Percentiles rank a stretch among this genome's conserved stretches.
Conservation (phyloP, 1,140 invertebrate genomes). For the Heliconius melpomene region DNA sequence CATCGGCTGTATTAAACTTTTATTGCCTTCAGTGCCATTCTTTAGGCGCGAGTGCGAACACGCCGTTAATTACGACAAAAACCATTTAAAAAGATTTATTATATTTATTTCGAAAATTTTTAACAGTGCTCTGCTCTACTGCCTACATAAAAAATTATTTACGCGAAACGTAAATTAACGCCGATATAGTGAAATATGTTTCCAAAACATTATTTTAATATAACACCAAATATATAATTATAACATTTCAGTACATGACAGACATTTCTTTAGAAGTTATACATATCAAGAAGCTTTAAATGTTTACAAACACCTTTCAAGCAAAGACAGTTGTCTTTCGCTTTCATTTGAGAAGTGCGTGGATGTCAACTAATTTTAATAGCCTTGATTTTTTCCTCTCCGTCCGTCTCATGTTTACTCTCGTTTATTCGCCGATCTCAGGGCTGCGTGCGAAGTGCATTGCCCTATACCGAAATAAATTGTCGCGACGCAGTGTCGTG, state of each 20-base stretch:
- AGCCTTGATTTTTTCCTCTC: slow-evolving; percentile 53
- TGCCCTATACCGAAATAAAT: slow-evolving; percentile 79
- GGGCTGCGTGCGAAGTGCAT: slow-evolving; percentile 77
- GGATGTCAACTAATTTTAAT: slow-evolving; percentile 50
- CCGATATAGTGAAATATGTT: neutral
- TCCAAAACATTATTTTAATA: neutral
- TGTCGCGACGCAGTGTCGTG: slow-evolving; percentile 65
- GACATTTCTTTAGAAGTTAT: neutral
- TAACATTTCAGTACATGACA: neutral
- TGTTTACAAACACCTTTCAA: slow-evolving; percentile 8
- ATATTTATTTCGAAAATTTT: slow-evolving; percentile 44
- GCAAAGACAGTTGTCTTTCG: slow-evolving; percentile 7
- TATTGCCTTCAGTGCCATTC: slow-evolving; percentile 67
- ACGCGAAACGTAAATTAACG: slow-evolving; percentile 3
- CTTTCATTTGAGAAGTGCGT: slow-evolving; percentile 26
- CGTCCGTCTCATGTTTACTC: slow-evolving; percentile 57
- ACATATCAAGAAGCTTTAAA: neutral
- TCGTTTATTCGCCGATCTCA: slow-evolving; percentile 61
- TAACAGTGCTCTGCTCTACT: slow-evolving; percentile 14
- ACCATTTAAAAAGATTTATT: slow-evolving; percentile 73
- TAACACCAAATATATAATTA: neutral
- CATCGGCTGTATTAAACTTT: slow-evolving; percentile 69
- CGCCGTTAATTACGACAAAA: slow-evolving; percentile 69
- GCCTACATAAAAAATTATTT: neutral
- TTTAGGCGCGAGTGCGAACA: slow-evolving; percentile 61